A percentile compares a stretch with the other conserved stretches of the same genome.
These are phyloP conservation scores for Odontomyia ornata DNA, from an alignment of 2,888 invertebrate species.

Conservation along the genomic window DNA sequence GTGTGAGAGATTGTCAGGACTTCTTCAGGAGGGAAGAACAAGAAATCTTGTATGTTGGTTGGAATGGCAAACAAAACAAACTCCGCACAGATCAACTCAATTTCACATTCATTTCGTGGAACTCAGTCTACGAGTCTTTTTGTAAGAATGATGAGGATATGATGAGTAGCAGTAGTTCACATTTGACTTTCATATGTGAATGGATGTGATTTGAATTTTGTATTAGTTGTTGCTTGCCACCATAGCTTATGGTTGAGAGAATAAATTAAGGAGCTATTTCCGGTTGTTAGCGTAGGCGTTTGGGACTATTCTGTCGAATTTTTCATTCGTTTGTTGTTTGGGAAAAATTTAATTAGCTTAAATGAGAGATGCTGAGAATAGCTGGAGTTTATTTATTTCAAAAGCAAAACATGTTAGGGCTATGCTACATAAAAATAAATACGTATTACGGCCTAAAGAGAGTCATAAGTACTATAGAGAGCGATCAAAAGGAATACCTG, in stretches of 20 bases:
- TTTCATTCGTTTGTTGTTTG: no score
- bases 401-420: no score
- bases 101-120: slow-evolving; percentile 11
- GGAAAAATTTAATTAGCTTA: no score
- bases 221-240: neutral
- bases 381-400: no score
- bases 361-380: no score
- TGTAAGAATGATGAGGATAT: neutral
- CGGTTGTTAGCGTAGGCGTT: no score
- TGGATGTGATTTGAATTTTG: slow-evolving; percentile 36
- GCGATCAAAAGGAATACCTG: no score
- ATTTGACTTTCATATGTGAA: slow-evolving; percentile 40
- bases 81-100: neutral
- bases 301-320: no score
- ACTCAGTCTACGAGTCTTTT: neutral
- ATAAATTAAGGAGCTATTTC: neutral
- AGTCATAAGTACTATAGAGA: no score
- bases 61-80: neutral
- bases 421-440: no score
- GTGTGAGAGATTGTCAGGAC: neutral
- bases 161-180: neutral
- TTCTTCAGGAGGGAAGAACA: neutral
- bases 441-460: no score
- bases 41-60: neutral
- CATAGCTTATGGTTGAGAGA: slow-evolving; percentile 3